Evolutionary conservation across 2,797 vertebrate genomes (phyloP).

Genomic region (Trachurus trachurus): DNA sequence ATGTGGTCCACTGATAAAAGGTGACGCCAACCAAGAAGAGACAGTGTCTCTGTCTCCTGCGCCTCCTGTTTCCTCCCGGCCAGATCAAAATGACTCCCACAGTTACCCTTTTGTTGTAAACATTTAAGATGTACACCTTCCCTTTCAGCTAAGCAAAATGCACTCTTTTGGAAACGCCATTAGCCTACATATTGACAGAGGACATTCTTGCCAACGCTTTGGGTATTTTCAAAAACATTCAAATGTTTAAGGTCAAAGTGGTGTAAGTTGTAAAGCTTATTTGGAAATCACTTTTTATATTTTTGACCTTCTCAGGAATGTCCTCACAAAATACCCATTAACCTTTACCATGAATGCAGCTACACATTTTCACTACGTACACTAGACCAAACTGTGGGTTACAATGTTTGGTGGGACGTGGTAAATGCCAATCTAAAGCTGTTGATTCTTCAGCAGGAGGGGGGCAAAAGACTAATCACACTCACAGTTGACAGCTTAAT

Average conservation of each 20-base stretch:
- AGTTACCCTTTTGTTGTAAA: slow-evolving; percentile 20
- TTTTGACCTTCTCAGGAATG: slow-evolving; percentile 68
- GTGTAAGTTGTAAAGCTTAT: slow-evolving; percentile 20
- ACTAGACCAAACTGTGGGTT: slow-evolving; percentile 12
- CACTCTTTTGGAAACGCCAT: not conserved
- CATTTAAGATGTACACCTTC: slow-evolving; percentile 22
- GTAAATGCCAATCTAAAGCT: slow-evolving; percentile 4
- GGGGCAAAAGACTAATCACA: slow-evolving; percentile 34
- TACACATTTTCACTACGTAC: slow-evolving; percentile 25
- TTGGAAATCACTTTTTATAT: slow-evolving; percentile 52
- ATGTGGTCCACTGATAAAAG: slow-evolving; percentile 71
- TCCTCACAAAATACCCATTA: slow-evolving; percentile 51
- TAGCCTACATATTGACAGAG: slow-evolving; percentile 29
- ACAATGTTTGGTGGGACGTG: not conserved
- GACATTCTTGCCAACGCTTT: slow-evolving; percentile 9
- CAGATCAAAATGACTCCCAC: slow-evolving; percentile 11
- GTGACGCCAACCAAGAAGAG: slow-evolving; percentile 52
- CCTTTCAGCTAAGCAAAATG: not conserved
- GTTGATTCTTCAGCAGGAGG: slow-evolving; percentile 46
- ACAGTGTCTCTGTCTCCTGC: slow-evolving; percentile 28
- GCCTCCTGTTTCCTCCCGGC: slow-evolving; percentile 69
- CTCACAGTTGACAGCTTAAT: slow-evolving; percentile 27
- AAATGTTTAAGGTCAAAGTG: slow-evolving; percentile 36
- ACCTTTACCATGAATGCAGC: slow-evolving; percentile 47
- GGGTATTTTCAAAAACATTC: not conserved